Conservation (phyloP, 2,113 vertebrate genomes). For the Vireo altiloquus region DNA sequence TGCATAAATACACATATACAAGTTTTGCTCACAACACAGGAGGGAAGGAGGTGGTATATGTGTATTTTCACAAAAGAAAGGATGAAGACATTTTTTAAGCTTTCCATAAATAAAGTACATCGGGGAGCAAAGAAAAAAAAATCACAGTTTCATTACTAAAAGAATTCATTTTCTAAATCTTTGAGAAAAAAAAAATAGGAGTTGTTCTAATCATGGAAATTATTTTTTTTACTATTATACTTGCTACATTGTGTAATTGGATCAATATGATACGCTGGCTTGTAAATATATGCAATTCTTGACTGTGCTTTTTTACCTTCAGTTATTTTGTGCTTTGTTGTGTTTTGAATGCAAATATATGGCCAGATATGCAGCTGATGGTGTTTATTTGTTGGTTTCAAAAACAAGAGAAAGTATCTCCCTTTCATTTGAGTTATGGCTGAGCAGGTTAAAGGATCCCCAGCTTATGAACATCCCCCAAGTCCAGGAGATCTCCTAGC, state of each 20-base stretch:
- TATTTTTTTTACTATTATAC: background rate
- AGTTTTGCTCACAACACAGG: background rate
- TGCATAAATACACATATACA: background rate
- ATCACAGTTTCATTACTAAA: background rate
- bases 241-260: background rate
- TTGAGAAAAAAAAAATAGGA: background rate
- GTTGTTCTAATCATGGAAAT: background rate
- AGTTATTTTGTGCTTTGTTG: background rate
- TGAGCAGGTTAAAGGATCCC: background rate
- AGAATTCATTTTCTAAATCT: background rate
- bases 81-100: background rate
- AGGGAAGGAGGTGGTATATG: background rate
- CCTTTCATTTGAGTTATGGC: background rate
- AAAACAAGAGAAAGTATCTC: conserved; percentile 7
- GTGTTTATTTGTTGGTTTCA: background rate
- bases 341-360: background rate
- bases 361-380: conserved; percentile 4
- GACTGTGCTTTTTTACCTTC: background rate
- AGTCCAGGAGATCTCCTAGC: background rate
- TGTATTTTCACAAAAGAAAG: background rate
- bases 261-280: background rate
- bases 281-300: background rate
- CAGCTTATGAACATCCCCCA: background rate
- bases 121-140: background rate
- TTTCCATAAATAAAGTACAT: conserved; percentile 1